Base-by-base conservation (phyloP, 1,140 invertebrate genomes). In the Zophobas atratus region DNA sequence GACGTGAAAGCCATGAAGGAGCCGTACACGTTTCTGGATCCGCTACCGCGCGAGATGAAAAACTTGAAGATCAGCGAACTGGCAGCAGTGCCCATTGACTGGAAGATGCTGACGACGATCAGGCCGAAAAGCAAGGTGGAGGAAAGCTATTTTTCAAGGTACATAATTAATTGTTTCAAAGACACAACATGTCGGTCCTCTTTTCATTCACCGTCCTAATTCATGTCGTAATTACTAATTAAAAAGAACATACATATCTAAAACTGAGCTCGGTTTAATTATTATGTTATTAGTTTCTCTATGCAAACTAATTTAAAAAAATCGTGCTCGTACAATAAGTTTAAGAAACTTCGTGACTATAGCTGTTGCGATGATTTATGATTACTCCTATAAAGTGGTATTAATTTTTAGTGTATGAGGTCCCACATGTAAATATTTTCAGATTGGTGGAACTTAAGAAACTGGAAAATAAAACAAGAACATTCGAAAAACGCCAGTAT, bases 71-170 rank as follows among this genome's bases (percentile, higher is more conserved):
- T 97, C 51, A 91, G 93, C 73, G 95, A 97, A 82, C 87, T 97
- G 38, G 94, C 94, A 78, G 88, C 92, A 8, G 94, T 97, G 1
- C 91, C 94, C n/a, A 98, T 98, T 71, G 94, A 96, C 82, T 98
- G 96, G 96, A 91, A 93, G 85, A 98, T 98, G 96, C 86, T 98
- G 3, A 98, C 96, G 3, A 93, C 94, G 6, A 84, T 95, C 6
- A 88, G 96, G 81, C 96, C 96, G 0, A 95, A 95, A 84, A 90
- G 90, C 1, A 93, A 94, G 82, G 85, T 92, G 3, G 96, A 98
- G 77, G 95, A 97, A 87, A 95, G 97, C 82, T 94, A 94, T 88
- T 97, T 96, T 85, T 94, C 94, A 41, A 92, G 92, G 92, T 93
- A 87, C 20, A 20, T 20, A 20, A 20, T 20, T 20, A 20, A 20